Base-by-base conservation (phyloP, 2,888 invertebrate genomes). In the Terebella lapidaria region DNA sequence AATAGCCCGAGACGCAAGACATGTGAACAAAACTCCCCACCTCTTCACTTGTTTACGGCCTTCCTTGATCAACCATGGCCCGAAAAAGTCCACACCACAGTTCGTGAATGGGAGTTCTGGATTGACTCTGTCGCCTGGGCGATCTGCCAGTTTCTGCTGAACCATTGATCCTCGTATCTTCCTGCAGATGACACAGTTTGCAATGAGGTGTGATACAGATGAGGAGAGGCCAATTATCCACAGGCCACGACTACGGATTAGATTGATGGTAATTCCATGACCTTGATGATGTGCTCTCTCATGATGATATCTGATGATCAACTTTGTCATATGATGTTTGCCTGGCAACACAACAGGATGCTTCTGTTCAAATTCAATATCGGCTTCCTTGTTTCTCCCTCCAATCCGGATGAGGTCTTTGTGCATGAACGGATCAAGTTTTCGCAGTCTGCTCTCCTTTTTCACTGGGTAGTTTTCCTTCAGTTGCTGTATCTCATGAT, bases 41-140 rank as follows among this genome's bases (percentile, higher is more conserved):
- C 67, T 26, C 52, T 78, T 76, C 2, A 68, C 53, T n/a, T 64
- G 64, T 28, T 70, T 71, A 26, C 70, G 56, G 4, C 69, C 69
- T 20, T 72, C 70, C 26, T 65, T 63, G 1, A 76, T 57, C 20
- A 65, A 62, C 18, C 70, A 68, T 0, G 76, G 77, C 5, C 78
- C 76, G 27, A 71, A 72, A n/a, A 69, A 75, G 51, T 80, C 79
- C 0, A 79, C 52, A 10, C 75, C 78, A 22, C 64, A 59, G 49
- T 71, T 60, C 1, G 65, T 51, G 62, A 80, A 81, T 18, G 59
- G 59, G 22, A 51, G 49, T 20, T 28, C 56, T 35, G 47, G 49
- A 24, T 46, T 22, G 3, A 78, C 67, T 58, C 81, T 59, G 3
- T 71, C 67, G 2, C 28, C n/a, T 0, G 80, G 78, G 5, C 78